Percentiles rank a stretch among this genome's conserved stretches.
These are phyloP conservation scores for Paelopatides confundens DNA, from an alignment of 53 echinoderm and acorn worm species.

Conservation along the genomic window DNA sequence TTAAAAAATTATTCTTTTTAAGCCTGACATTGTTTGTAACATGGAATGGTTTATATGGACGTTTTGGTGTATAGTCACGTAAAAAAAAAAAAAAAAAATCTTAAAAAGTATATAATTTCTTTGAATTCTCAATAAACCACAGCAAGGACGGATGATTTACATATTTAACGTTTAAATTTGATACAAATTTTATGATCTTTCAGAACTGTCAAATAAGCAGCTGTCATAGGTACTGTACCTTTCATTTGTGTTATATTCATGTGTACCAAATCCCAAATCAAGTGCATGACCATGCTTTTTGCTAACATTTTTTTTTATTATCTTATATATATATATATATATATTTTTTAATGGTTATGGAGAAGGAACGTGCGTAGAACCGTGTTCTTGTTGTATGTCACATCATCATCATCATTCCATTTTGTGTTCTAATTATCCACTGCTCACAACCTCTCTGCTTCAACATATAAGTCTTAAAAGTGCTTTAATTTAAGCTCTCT, in stretches of 20 bases:
- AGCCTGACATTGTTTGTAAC: too few relatives aligned
- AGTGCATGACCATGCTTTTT: slow-evolving; percentile 28
- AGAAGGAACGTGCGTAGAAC: slow-evolving; percentile 22
- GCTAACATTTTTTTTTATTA: slow-evolving; percentile 23
- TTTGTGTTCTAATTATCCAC: slow-evolving; percentile 20
- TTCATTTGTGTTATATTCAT: slow-evolving; percentile 47
- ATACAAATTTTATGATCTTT: slow-evolving; percentile 37
- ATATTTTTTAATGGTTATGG: slow-evolving; percentile 5
- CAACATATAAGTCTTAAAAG: not conserved
- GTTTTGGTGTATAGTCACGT: too few relatives aligned
- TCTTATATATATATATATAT: too few relatives aligned
- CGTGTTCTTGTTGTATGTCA: slow-evolving; percentile 8
- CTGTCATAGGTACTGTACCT: slow-evolving; percentile 39
- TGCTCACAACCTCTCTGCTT: not conserved
- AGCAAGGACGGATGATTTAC: too few relatives aligned
- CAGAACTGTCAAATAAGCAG: slow-evolving; percentile 35
- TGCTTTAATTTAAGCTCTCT: too few relatives aligned
- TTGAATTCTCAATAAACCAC: too few relatives aligned
- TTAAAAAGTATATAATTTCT: too few relatives aligned
- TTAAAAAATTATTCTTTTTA: too few relatives aligned
- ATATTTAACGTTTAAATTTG: not conserved
- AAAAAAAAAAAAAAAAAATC: too few relatives aligned
- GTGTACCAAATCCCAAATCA: slow-evolving; percentile 43
- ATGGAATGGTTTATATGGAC: too few relatives aligned
- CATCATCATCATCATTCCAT: slow-evolving; percentile 1